Evolutionary conservation across 1,140 invertebrate species (phyloP).

Genomic region (Piezodorus guildinii): DNA sequence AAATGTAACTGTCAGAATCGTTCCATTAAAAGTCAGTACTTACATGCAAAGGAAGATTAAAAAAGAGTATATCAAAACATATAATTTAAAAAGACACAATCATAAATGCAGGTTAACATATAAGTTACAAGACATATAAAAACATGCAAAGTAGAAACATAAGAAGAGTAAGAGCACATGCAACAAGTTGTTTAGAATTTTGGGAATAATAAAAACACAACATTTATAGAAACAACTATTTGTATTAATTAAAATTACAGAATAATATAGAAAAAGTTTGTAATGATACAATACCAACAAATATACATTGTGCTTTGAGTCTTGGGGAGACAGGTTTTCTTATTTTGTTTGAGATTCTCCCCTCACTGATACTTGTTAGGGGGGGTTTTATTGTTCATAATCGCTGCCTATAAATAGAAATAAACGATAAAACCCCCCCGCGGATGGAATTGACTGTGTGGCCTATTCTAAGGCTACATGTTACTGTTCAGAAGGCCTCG

Average conservation of each 20-base stretch:
- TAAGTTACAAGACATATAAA: no score
- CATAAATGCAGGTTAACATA: no score
- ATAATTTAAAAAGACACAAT: no score
- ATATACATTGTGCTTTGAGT: slow-evolving; percentile 15
- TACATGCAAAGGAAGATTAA: no score
- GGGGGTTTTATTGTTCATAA: neutral
- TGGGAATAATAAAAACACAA: slow-evolving; percentile 12
- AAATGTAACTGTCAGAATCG: no score
- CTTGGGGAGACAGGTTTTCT: neutral
- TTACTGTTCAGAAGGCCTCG: slow-evolving; percentile 1
- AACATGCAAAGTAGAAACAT: no score
- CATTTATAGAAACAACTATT: neutral
- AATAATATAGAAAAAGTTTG: slow-evolving; percentile 7
- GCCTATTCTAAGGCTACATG: neutral
- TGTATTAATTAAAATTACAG: slow-evolving; percentile 13
- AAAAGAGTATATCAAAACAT: no score
- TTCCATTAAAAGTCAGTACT: no score
- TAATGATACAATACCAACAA: slow-evolving; percentile 12
- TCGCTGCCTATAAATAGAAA: neutral
- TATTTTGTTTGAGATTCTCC: neutral
- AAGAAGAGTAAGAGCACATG: no score
- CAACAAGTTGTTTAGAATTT: slow-evolving; percentile 3
- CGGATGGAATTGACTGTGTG: neutral
- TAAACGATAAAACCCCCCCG: slow-evolving; percentile 5
- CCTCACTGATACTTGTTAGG: neutral